Conservation (phyloP, 1,140 invertebrate genomes). For the Solenopsis fugax region DNA sequence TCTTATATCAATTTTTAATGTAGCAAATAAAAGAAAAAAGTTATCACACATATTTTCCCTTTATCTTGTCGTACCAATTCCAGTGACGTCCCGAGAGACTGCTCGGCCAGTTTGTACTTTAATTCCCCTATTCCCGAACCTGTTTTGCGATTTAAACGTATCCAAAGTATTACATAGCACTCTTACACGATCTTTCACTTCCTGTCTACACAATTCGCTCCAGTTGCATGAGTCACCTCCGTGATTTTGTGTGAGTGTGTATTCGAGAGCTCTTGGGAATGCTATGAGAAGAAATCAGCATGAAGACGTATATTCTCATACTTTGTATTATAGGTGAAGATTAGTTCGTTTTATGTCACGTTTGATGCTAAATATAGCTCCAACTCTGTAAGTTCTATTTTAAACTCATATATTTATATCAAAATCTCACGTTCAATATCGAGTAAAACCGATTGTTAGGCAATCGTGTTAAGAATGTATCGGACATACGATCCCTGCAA, state of each 20-base stretch:
- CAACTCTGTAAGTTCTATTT: background rate
- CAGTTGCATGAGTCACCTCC: background rate
- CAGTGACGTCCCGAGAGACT: slow-evolving; percentile 4
- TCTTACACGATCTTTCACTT: slow-evolving; percentile 9
- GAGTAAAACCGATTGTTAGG: background rate
- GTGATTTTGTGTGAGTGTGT: background rate
- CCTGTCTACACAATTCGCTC: background rate
- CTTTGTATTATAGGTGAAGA: background rate
- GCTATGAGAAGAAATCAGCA: background rate
- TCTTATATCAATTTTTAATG: background rate
- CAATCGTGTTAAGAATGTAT: background rate
- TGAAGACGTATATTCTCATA: background rate
- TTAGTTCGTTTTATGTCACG: background rate
- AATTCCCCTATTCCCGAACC: slow-evolving; percentile 38
- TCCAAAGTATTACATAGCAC: slow-evolving; percentile 8
- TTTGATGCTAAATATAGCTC: background rate
- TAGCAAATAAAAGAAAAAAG: background rate
- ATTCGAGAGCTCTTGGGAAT: background rate
- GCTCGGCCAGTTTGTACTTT: background rate
- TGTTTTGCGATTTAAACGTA: slow-evolving; percentile 24
- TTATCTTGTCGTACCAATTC: slow-evolving; percentile 7
- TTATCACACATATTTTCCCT: background rate
- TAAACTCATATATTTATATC: background rate
- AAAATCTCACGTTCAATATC: background rate
- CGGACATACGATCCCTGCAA: no score